A percentile compares a stretch with the other conserved stretches of the same genome.
Conservation (phyloP, 2,113 vertebrate species). For the Megaceryle torquata region DNA sequence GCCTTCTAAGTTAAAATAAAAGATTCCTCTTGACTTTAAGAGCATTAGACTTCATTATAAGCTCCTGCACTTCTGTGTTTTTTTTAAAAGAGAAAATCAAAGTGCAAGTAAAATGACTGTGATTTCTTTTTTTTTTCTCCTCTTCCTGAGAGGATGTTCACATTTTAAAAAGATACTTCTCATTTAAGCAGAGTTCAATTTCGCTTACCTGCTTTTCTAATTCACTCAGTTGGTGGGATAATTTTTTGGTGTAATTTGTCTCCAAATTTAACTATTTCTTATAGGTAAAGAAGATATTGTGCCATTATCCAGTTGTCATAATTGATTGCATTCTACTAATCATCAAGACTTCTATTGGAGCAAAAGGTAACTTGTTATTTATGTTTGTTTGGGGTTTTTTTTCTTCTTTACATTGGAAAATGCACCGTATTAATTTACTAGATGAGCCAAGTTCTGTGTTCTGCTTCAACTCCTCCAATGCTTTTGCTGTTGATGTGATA, state of each 20-base stretch:
- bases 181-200: background rate
- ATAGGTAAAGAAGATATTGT: background rate
- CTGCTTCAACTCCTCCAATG: background rate
- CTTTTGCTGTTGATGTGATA: background rate
- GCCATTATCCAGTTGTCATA: background rate
- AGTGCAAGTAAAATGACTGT: background rate
- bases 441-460: background rate
- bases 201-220: background rate
- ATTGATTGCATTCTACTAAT: background rate
- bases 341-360: background rate
- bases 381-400: background rate
- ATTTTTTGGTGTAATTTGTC: background rate
- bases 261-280: background rate
- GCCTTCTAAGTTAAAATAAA: background rate
- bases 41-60: background rate
- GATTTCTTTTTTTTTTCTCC: background rate
- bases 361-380: background rate
- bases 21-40: background rate
- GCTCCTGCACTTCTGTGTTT: background rate
- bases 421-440: background rate
- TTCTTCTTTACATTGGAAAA: background rate
- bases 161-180: background rate
- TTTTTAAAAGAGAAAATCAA: background rate
- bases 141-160: background rate
- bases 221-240: background rate